Evolutionary conservation across 1,140 invertebrate species (phyloP).

Genomic region (Chironomus tepperi): DNA sequence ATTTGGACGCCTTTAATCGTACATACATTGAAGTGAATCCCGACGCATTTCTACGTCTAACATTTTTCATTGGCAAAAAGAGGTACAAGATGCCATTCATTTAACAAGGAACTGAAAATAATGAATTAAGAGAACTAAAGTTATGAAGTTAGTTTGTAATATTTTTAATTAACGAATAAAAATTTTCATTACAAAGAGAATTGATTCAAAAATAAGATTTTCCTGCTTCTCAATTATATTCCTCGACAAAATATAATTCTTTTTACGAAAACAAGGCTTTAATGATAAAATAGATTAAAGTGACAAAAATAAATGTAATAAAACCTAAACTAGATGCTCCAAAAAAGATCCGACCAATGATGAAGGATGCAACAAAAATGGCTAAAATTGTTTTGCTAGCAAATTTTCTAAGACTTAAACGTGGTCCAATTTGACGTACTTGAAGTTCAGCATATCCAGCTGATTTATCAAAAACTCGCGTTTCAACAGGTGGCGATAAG

Average conservation of each 20-base stretch:
- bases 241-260: neutral
- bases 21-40: constrained; percentile 41
- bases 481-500: constrained; percentile 49
- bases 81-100: constrained; percentile 36
- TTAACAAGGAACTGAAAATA: neutral
- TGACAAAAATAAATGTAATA: constrained; percentile 28
- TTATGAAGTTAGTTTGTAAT: neutral
- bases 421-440: constrained; percentile 48
- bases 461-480: constrained; percentile 48
- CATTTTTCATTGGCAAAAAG: constrained; percentile 50
- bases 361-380: constrained; percentile 28
- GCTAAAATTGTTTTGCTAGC: constrained; percentile 50
- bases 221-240: neutral
- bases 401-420: constrained; percentile 56
- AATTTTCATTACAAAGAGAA: neutral
- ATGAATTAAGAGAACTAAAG: neutral
- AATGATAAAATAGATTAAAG: constrained; percentile 22
- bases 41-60: constrained; percentile 45
- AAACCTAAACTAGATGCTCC: constrained; percentile 30
- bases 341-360: constrained; percentile 31
- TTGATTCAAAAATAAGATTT: too few species aligned
- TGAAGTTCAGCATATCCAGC: constrained; percentile 43
- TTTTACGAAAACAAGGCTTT: neutral
- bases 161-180: neutral
- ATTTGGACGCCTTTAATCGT: constrained; percentile 39